Evolutionary conservation across 2,113 vertebrate species (phyloP).

Genomic region (Mus spicilegus): DNA sequence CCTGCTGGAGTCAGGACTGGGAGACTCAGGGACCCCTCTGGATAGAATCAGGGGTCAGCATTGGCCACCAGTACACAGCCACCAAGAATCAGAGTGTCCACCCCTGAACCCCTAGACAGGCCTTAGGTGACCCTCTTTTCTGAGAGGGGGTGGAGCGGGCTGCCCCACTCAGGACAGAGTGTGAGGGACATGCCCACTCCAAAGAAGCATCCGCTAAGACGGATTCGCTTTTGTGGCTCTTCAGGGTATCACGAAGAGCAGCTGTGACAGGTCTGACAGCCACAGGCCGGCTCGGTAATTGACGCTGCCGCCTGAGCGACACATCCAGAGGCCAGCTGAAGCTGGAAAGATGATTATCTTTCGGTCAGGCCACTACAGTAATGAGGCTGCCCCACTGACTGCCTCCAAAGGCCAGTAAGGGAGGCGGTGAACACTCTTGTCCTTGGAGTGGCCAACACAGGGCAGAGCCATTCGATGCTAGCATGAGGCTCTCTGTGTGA

Average conservation of each 20-base stretch:
- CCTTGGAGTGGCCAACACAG: not conserved
- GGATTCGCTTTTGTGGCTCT: constrained; percentile 42
- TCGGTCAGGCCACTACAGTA: not conserved
- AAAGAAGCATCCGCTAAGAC: not conserved
- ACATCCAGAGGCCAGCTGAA: constrained; percentile 11
- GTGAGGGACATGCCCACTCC: not conserved
- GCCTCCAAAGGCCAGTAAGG: not conserved
- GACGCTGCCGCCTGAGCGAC: not conserved
- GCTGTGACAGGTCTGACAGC: constrained; percentile 59
- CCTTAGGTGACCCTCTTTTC: not conserved
- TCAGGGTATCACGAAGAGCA: constrained; percentile 26
- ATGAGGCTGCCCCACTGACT: constrained; percentile 39
- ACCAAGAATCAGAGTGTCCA: not conserved
- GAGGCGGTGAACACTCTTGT: accelerated
- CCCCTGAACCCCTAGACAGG: not conserved
- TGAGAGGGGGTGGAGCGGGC: too few species aligned
- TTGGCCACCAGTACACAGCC: not conserved
- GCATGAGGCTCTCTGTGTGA: not conserved
- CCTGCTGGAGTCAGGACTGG: not conserved
- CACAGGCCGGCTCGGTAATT: constrained; percentile 71
- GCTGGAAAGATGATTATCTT: constrained; percentile 49
- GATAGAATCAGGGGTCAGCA: not conserved
- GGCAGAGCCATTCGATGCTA: not conserved
- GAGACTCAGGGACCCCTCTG: not conserved
- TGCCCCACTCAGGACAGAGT: not conserved